Percentiles rank a stretch among this genome's conserved stretches.
phyloP scores from a whole-genome alignment of 2,797 vertebrate species.

The Hirundo rustica region DNA sequence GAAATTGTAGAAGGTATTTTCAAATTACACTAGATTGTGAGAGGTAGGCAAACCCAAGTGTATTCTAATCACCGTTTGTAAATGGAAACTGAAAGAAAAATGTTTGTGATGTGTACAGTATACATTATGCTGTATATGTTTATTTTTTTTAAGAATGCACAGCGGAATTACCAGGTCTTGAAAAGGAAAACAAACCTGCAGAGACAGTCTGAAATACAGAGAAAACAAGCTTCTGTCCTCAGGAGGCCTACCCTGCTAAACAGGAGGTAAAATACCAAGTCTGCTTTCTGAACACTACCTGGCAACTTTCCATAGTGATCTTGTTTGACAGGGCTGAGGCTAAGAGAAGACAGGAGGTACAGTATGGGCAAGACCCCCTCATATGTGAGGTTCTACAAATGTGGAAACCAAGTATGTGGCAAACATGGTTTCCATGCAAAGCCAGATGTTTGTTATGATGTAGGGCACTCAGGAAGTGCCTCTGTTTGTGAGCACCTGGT shows the following conservation, averaged over 20 bases:
- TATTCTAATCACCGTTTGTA: background rate
- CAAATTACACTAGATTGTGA: background rate
- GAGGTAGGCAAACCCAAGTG: background rate
- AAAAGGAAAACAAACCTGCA: slow-evolving; percentile 74
- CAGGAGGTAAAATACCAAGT: slow-evolving; percentile 79
- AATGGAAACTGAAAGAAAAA: background rate
- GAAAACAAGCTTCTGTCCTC: slow-evolving; percentile 69
- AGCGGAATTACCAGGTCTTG: slow-evolving; percentile 73
- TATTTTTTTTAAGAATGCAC: slow-evolving; percentile 67
- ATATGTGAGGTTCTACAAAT: background rate
- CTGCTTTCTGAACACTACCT: background rate
- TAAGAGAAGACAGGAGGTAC: background rate
- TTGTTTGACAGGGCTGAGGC: background rate
- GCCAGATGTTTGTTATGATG: background rate
- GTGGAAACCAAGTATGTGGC: background rate
- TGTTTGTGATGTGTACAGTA: background rate
- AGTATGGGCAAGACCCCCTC: background rate
- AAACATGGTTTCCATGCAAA: background rate
- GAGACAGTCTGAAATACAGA: slow-evolving; percentile 77
- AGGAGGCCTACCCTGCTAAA: slow-evolving; percentile 82
- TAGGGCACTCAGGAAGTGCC: background rate
- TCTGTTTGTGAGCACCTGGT: background rate
- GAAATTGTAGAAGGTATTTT: background rate
- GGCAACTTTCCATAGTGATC: background rate
- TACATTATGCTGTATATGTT: background rate